Evolutionary conservation across 1,140 invertebrate genomes (phyloP), one percentile per base, ranked within the genome.

Genomic region (Nixonia krombeini): DNA sequence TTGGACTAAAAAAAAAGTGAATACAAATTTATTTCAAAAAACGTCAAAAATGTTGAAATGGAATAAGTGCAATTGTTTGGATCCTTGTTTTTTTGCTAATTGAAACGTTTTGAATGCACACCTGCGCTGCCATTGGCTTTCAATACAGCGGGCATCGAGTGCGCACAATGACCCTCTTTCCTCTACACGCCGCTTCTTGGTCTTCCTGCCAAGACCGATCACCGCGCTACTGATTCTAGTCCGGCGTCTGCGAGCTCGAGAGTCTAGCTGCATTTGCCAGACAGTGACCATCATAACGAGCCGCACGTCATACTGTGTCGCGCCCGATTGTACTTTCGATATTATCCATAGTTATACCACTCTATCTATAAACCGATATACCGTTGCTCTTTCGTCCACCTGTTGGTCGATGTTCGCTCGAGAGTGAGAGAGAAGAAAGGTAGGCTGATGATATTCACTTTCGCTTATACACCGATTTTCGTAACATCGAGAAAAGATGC

Each of bases 141-240:
- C 44, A 35, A 42, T 5, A 25, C 46, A 26, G 40, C 29, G 38
- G 25, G 49, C 47, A 53, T 41, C 69, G 55, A 29, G 41, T 63
- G 46, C 45, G 63, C 70, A 51, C 69, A 62, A 70, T 76, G 72
- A 78, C 61, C 75, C 78, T 78, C 72, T 78, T 76, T 72, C 66
- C 65, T 75, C 70, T 72, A 68, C 69, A 52, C 69, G 29, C 28
- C 64, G 50, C 70, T 72, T 77, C 68, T 72, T n/a, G n/a, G n/a
- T 76, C 73, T 70, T 62, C 52, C 57, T 80, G 79, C 74, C 79
- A 77, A 80, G 72, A 75, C 72, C 72, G 74, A 76, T 74, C 73
- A 78, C 72, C 69, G 75, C 80, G 76, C 79, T 73, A 49, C 53
- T 59, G 61, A 49, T 59, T 63, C 56, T 65, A 62, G 57, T 49